Base-by-base conservation (phyloP, 2,888 invertebrate genomes). In the Apotomis capreana region DNA sequence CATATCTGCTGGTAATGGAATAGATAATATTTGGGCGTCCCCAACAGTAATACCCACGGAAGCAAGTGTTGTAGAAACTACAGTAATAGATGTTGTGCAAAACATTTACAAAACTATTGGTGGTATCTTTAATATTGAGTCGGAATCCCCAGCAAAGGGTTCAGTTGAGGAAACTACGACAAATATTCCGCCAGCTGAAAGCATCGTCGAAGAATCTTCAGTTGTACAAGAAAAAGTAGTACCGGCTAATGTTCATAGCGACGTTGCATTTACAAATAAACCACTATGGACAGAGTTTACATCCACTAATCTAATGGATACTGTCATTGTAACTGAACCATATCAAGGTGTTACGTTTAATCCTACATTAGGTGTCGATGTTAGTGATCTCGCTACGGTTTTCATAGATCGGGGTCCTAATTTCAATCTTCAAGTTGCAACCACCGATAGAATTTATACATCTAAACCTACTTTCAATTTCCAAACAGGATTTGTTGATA, bases 311-410 rank as follows among this genome's bases (percentile, higher is more conserved):
- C 37, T 15, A 59, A 52, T 13, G 6, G 58, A 64, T 9, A 40
- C 15, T 46, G 37, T 59, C 40, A 55, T 54, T 26, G n/a, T 40
- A 61, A 51, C 61, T 13, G 67, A 67, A 40, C 26, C 61, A 51
- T 67, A 40, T 44, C 51, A 51, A 51, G 26, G 55, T 5, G 51
- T 9, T 63, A 67, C 55, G 4, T 26, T 40, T 6, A 44, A 63
- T 58, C 51, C 57, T 13, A 15, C 4, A 10, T 9, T 10, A 3
- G 36, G 4, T 40, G 37, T 6, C 40, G 40, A 40, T 40, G 40
- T 40, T 40, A 6, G 40, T 40, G 40, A 40, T 40, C 40, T 40
- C 6, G 40, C 5, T 40, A 40, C 40, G 6, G 40, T 40, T 40
- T 40, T 6, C 40, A 6, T 40, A 40, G 40, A 40, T 6, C 5